Conservation (phyloP, 2,113 vertebrate genomes). For the Podarcis muralis region DNA sequence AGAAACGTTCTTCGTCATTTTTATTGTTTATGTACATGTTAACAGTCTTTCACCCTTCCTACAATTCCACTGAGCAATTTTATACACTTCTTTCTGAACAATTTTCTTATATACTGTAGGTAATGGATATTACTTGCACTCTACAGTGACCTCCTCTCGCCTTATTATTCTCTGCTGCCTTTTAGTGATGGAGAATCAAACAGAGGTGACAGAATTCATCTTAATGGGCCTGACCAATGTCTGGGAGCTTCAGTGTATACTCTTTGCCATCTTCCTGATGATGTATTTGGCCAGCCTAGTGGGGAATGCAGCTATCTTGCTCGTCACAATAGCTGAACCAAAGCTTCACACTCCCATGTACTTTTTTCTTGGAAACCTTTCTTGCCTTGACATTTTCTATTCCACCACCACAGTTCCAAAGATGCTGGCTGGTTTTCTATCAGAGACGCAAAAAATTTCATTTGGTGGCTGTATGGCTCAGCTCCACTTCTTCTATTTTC, state of each 20-base stretch:
- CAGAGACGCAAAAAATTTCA: slow-evolving; percentile 33
- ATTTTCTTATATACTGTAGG: too few relatives aligned
- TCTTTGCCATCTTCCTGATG: slow-evolving; percentile 1
- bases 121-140: background rate
- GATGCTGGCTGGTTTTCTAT: slow-evolving; percentile 50
- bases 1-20: too few relatives aligned
- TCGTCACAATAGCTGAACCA: slow-evolving; percentile 3
- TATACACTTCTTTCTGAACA: too few relatives aligned
- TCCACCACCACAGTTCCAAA: slow-evolving; percentile 48
- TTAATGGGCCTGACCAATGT: background rate
- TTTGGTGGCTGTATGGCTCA: slow-evolving; percentile 48
- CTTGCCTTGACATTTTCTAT: slow-evolving; percentile 49
- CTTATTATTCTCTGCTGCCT: background rate
- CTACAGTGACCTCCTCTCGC: background rate
- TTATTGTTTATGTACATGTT: too few relatives aligned
- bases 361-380: slow-evolving; percentile 52
- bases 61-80: too few relatives aligned
- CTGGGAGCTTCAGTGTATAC: background rate
- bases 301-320: slow-evolving; percentile 13
- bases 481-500: slow-evolving; percentile 55
- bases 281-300: background rate
- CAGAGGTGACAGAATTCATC: background rate
- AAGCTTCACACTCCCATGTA: slow-evolving; percentile 54
- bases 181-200: slow-evolving; percentile 10
- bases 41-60: too few relatives aligned